Evolutionary conservation across 2,888 invertebrate genomes (phyloP).

Genomic region (Philereme vetulata): DNA sequence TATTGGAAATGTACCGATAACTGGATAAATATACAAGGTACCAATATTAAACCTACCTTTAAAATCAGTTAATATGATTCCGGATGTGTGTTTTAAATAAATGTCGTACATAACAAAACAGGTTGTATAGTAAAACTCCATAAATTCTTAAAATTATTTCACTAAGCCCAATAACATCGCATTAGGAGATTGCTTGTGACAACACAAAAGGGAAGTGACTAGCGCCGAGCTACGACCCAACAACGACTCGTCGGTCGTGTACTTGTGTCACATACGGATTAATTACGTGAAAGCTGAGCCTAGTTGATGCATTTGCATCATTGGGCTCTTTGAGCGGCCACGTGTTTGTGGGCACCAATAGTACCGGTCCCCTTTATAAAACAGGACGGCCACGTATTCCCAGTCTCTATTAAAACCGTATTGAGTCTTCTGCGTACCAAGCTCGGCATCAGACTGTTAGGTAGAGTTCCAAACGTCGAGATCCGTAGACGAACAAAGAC

Average conservation of each 20-base stretch:
- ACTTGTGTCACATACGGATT: conserved; percentile 13
- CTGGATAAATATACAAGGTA: too few species aligned
- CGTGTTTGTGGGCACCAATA: too few species aligned
- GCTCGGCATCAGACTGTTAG: too few species aligned
- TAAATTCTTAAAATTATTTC: not conserved
- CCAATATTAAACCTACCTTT: too few species aligned
- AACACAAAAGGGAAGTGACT: conserved; percentile 4
- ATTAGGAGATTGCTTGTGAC: conserved; percentile 13
- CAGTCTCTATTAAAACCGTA: too few species aligned
- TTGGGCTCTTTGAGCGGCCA: conserved; percentile 13
- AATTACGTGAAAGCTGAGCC: conserved; percentile 24
- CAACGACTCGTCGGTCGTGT: not conserved
- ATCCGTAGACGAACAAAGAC: too few species aligned
- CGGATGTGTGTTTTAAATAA: too few species aligned
- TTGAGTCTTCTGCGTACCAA: too few species aligned
- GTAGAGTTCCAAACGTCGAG: too few species aligned
- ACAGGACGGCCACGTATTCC: too few species aligned
- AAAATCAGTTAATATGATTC: too few species aligned
- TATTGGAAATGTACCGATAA: too few species aligned
- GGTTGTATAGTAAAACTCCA: not conserved
- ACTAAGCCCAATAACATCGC: conserved; percentile 1
- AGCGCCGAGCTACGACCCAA: not conserved
- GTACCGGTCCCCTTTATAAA: not conserved
- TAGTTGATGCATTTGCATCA: conserved; percentile 11
- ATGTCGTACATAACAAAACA: not conserved